A percentile compares a stretch with the other conserved stretches of the same genome.
Conservation (phyloP, 2,113 vertebrate species). For the Bos javanicus region DNA sequence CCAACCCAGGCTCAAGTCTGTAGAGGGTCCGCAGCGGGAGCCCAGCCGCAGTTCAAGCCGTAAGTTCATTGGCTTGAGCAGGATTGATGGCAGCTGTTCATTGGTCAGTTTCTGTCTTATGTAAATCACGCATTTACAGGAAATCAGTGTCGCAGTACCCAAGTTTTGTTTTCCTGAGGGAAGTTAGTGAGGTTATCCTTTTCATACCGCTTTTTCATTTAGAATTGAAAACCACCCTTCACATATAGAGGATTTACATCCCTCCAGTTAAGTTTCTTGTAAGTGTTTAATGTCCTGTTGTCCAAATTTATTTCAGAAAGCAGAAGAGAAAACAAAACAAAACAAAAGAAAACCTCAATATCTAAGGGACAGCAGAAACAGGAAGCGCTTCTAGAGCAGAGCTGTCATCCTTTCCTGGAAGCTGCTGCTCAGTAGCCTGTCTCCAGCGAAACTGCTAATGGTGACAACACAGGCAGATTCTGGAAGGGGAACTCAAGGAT, state of each 20-base stretch:
- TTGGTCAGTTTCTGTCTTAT: background rate
- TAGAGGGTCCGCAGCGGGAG: background rate
- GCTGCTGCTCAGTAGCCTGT: background rate
- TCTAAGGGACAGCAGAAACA: background rate
- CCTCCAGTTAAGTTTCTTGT: background rate
- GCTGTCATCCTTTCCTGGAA: background rate
- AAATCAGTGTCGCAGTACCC: background rate
- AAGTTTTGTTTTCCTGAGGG: background rate
- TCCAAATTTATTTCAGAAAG: background rate
- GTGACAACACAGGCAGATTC: background rate
- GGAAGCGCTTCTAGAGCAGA: too few species aligned
- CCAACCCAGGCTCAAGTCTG: background rate
- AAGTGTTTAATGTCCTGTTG: background rate
- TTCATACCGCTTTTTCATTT: background rate
- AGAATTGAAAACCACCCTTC: background rate
- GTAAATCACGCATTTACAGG: background rate
- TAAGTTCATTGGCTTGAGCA: background rate
- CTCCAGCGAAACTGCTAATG: accelerated
- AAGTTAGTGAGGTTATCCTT: background rate
- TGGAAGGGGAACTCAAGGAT: background rate
- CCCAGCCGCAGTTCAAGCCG: too few species aligned
- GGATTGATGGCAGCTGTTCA: background rate
- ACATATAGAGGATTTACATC: background rate
- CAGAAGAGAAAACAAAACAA: background rate
- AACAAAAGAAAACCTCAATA: background rate